Percentiles rank a stretch among this genome's conserved stretches.
phyloP scores from a whole-genome alignment of 1,140 invertebrate species.

The Calycopis cecrops region DNA sequence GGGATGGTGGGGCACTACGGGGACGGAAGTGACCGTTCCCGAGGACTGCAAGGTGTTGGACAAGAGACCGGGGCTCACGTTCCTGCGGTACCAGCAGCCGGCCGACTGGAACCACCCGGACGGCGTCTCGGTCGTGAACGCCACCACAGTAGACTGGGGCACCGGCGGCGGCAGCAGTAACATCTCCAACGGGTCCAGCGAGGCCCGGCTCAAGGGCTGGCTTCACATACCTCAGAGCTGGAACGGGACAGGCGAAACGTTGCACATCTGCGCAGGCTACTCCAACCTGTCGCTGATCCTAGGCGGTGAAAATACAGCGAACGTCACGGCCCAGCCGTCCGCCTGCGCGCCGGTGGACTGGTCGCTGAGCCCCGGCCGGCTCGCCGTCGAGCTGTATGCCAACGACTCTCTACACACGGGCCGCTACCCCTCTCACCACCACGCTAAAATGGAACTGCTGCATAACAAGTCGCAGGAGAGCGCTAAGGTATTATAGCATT shows the following conservation, averaged over 20 bases:
- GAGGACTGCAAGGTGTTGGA: constrained; percentile 87
- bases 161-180: constrained; percentile 81
- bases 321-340: constrained; percentile 77
- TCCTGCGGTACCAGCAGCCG: constrained; percentile 90
- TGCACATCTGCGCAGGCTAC: constrained; percentile 83
- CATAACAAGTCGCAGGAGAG: constrained; percentile 83
- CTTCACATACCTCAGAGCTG: constrained; percentile 84
- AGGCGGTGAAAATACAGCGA: constrained; percentile 34
- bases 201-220: constrained; percentile 86
- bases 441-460: constrained; percentile 87
- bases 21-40: constrained; percentile 85
- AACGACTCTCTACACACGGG: constrained; percentile 73
- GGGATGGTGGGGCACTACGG: constrained; percentile 92
- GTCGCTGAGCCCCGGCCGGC: constrained; percentile 72
- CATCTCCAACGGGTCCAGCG: constrained; percentile 81
- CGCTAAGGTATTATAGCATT: constrained; percentile 75
- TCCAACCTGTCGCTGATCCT: constrained; percentile 53
- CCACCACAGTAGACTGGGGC: constrained; percentile 86
- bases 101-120: constrained; percentile 92
- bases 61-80: constrained; percentile 90
- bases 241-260: constrained; percentile 79
- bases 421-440: constrained; percentile 76
- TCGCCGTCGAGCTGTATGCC: constrained; percentile 85
- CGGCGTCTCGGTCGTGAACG: constrained; percentile 87
- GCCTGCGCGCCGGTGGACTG: constrained; percentile 78